Evolutionary conservation across 2,797 vertebrate genomes (phyloP).

Genomic region (Alfaro cultratus): DNA sequence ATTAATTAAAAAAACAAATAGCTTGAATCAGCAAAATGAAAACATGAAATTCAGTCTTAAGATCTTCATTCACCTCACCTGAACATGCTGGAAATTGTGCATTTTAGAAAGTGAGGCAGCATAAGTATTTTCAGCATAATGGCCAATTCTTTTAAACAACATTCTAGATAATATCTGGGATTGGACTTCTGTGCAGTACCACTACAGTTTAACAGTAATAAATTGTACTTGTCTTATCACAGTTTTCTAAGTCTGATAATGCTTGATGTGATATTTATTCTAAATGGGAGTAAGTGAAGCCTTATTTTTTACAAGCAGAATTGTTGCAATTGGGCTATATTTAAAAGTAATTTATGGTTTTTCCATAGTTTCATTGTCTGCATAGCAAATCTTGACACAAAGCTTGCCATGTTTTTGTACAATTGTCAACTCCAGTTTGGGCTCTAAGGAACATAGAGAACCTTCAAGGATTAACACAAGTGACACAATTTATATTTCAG

Average conservation of each 20-base stretch:
- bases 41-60: background rate
- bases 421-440: background rate
- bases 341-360: background rate
- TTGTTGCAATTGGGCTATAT: background rate
- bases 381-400: background rate
- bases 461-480: background rate
- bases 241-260: no score
- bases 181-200: background rate
- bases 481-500: background rate
- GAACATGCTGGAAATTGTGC: constrained; percentile 40
- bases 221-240: background rate
- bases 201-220: background rate
- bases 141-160: constrained; percentile 7
- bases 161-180: background rate
- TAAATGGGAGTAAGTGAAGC: background rate
- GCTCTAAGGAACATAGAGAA: background rate
- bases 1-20: no score
- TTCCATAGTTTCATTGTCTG: background rate
- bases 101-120: constrained; percentile 40
- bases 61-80: constrained; percentile 15
- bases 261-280: no score
- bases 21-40: constrained; percentile 5
- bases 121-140: background rate
- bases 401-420: background rate
- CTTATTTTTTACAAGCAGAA: background rate